A percentile compares a stretch with the other conserved stretches of the same genome.
phyloP scores from a whole-genome alignment of 2,113 vertebrate genomes.

The Xiphias gladius region DNA sequence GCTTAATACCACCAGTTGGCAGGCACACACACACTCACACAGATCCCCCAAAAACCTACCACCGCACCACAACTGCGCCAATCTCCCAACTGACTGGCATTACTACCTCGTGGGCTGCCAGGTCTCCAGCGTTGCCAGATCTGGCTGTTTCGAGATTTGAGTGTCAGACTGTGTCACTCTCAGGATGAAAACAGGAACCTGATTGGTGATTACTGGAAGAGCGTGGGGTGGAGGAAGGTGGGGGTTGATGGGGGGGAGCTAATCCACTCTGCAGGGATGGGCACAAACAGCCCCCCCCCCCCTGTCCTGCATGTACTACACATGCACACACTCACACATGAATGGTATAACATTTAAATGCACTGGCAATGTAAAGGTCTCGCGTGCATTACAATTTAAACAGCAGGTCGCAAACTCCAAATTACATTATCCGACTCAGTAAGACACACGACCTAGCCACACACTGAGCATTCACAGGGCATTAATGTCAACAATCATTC shows the following conservation, averaged over 20 bases:
- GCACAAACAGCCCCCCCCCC: conserved; percentile 12
- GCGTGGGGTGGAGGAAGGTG: conserved; percentile 26
- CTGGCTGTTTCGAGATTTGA: conserved; percentile 47
- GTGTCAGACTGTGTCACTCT: conserved; percentile 30
- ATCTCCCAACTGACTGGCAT: conserved; percentile 39
- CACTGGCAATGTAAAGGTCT: no score
- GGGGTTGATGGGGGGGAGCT: neutral
- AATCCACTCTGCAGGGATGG: conserved; percentile 58
- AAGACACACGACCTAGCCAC: conserved; percentile 6
- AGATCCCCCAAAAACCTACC: conserved; percentile 18
- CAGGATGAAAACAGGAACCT: conserved; percentile 50
- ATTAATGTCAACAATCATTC: conserved; percentile 62
- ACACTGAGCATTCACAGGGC: conserved; percentile 29
- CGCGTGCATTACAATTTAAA: conserved; percentile 10
- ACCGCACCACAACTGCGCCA: conserved; percentile 32
- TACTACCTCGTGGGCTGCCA: conserved; percentile 24
- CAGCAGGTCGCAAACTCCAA: neutral
- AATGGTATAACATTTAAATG: conserved; percentile 2
- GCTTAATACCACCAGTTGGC: conserved; percentile 60
- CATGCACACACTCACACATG: conserved; percentile 11
- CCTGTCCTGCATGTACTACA: conserved; percentile 11
- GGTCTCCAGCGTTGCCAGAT: conserved; percentile 56
- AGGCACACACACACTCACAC: conserved; percentile 47
- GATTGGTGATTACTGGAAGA: conserved; percentile 66
- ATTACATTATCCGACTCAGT: conserved; percentile 3